Base-by-base conservation (phyloP, 1,140 invertebrate species). In the Rhagoletis zephyria region DNA sequence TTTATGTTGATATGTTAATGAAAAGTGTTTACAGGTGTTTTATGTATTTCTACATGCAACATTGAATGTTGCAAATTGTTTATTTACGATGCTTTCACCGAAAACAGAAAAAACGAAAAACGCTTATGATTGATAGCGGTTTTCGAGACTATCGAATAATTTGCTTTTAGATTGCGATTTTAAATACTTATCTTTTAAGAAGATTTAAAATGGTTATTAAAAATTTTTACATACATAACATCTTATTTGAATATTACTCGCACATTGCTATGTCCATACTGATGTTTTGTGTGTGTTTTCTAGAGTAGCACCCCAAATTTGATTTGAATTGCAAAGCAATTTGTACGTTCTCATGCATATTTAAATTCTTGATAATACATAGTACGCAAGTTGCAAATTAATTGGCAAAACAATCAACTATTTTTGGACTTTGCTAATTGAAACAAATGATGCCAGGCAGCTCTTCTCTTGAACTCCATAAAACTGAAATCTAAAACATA, bases 11-110 rank as follows among this genome's bases (percentile, higher is more conserved):
- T 12, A 42, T 74, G 4, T 16, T 74, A 10, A 74, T 74, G 67
- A n/a, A 63, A 74, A 14, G 6, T 74, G 42, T 74, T 74, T 74
- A 74, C 67, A 74, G 67, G 67, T 74, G 67, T 74, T 74, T 48
- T 74, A 40, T 14, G 42, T 16, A 42, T 74, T 45, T n/a, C 12
- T 74, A 16, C 14, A 45, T 45, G 42, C 40, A 45, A 74, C 16
- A 14, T 48, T 56, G 10, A 40, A 67, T 67, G 64, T 40, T 67
- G 30, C 42, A 30, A 67, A 67, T 10, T 67, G 64, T 67, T 67
- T 67, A 40, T 67, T 42, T 67, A 40, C 64, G 12, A 67, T 19
- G 10, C 4, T n/a, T 40, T n/a, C 40, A 9, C 4, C 40, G 12
- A 42, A 30, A 30, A 67, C 10, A 67, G 12, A 30, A 30, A 30